phyloP scores from a whole-genome alignment of 2,797 vertebrate genomes.

The Thalassophryne amazonica region DNA sequence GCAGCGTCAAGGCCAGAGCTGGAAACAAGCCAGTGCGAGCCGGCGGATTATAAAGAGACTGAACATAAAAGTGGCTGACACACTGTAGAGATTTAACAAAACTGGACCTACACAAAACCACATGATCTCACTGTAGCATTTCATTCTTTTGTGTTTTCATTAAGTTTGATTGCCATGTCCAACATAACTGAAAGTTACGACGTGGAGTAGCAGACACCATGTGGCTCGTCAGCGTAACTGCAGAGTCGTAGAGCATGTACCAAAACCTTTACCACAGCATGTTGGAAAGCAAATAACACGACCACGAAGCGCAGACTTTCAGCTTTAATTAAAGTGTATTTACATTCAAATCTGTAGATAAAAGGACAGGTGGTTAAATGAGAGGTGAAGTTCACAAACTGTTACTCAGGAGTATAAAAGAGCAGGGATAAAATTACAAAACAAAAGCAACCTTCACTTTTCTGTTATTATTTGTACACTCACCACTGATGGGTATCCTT shows the following conservation, averaged over 20 bases:
- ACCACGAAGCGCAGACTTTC: too few species aligned
- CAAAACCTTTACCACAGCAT: too few species aligned
- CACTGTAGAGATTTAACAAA: too few species aligned
- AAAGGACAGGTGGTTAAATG: too few species aligned
- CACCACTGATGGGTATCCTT: constrained; percentile 84
- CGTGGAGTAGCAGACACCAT: constrained; percentile 57
- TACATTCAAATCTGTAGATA: too few species aligned
- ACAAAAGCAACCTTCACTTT: constrained; percentile 64
- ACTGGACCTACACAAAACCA: too few species aligned
- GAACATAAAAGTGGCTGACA: background rate
- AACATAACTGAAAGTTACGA: background rate
- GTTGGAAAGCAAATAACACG: too few species aligned
- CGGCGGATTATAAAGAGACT: constrained; percentile 12
- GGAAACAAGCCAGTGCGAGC: constrained; percentile 15
- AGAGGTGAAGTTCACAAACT: too few species aligned
- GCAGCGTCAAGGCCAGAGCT: constrained; percentile 69
- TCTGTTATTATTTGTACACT: constrained; percentile 87
- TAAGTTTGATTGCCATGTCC: background rate
- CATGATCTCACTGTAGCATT: too few species aligned
- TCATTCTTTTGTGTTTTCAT: background rate
- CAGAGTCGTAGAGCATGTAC: background rate
- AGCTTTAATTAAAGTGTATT: too few species aligned
- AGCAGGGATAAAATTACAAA: background rate
- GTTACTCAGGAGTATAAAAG: too few species aligned
- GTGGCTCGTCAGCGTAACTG: constrained; percentile 40